Percentiles rank a stretch among this genome's conserved stretches.
These are phyloP conservation scores for Lacerta bilineata DNA, from an alignment of 2,797 vertebrate genomes.

Conservation along the genomic window DNA sequence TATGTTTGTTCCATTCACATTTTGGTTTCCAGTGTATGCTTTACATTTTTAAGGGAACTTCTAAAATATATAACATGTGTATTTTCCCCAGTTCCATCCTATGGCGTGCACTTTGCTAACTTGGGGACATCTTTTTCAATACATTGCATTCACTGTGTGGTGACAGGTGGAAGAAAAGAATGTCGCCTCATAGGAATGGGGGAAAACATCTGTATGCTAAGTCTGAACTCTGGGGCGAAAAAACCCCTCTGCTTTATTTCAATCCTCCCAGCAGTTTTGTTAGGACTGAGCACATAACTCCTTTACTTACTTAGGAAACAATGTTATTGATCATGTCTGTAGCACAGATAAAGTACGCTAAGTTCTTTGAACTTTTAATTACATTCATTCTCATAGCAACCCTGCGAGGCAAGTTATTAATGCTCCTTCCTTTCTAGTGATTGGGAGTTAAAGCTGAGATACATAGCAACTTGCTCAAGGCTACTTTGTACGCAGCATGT, in stretches of 20 bases:
- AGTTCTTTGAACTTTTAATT: constrained; percentile 16
- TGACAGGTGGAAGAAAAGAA: background rate
- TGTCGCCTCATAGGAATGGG: background rate
- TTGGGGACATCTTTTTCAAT: background rate
- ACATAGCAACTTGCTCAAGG: background rate
- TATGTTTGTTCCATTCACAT: background rate
- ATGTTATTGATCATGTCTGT: constrained; percentile 6
- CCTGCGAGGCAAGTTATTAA: background rate
- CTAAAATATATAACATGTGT: background rate
- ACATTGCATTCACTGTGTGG: background rate
- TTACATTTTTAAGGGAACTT: background rate
- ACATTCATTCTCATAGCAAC: background rate
- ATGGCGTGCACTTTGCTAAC: background rate
- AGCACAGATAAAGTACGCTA: background rate
- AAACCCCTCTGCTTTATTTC: background rate
- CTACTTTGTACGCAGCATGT: background rate
- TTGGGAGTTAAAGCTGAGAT: background rate
- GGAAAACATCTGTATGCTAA: background rate
- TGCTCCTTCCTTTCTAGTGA: background rate
- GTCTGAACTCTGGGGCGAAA: background rate
- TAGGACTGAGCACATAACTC: background rate
- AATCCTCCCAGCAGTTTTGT: background rate
- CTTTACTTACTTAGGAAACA: background rate
- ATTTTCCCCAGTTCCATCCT: background rate
- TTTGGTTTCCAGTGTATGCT: background rate